phyloP scores from a whole-genome alignment of 2,888 invertebrate genomes.

The Hypsopygia costalis region DNA sequence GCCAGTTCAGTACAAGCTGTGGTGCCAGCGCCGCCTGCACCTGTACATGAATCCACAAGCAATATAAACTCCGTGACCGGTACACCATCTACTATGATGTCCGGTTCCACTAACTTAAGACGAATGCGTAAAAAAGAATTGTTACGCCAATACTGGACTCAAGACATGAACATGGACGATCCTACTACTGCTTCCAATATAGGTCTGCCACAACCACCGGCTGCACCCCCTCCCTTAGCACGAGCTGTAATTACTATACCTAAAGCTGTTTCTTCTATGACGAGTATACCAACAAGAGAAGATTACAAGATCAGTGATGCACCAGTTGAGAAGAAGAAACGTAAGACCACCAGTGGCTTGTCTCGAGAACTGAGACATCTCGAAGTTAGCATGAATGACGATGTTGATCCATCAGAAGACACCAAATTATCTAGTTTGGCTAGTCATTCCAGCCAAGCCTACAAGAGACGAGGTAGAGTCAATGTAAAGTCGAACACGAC shows the following conservation, averaged over 20 bases:
- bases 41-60: conserved; percentile 52
- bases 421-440: conserved; percentile 46
- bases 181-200: conserved; percentile 77
- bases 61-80: conserved; percentile 58
- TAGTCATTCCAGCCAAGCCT: conserved; percentile 32
- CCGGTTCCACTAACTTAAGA: conserved; percentile 87
- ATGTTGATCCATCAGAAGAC: conserved; percentile 67
- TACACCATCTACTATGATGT: conserved; percentile 61
- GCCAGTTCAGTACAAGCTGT: conserved; percentile 81
- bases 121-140: conserved; percentile 95
- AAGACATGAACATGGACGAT: conserved; percentile 93
- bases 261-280: conserved; percentile 94
- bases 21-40: conserved; percentile 68
- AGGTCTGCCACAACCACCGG: conserved; percentile 77
- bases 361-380: conserved; percentile 83
- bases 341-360: conserved; percentile 73
- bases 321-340: conserved; percentile 85
- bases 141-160: conserved; percentile 89
- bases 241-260: conserved; percentile 91
- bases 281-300: conserved; percentile 91
- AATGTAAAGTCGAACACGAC: conserved; percentile 42
- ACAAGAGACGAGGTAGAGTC: conserved; percentile 55
- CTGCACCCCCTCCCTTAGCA: conserved; percentile 80
- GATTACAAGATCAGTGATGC: conserved; percentile 87
- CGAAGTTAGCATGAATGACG: conserved; percentile 80